These are phyloP conservation scores for Drosophila maculinotata DNA, from an alignment of 2,888 invertebrate species.

Conservation along the genomic window DNA sequence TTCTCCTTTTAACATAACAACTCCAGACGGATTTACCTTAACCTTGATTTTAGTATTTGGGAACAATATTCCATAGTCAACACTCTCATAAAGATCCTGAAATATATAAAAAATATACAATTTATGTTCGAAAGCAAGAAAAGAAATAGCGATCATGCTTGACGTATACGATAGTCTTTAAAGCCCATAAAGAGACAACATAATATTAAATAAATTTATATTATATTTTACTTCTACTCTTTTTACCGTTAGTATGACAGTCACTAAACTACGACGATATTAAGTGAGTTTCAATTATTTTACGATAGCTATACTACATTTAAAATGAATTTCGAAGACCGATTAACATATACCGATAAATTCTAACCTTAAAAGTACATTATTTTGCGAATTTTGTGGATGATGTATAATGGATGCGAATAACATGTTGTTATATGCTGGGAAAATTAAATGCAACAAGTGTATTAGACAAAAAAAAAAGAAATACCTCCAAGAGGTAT, in stretches of 20 bases:
- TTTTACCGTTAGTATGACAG: slow-evolving; percentile 3
- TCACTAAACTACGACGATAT: neutral
- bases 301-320: neutral
- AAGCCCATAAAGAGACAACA: no score
- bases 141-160: neutral
- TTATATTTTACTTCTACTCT: neutral
- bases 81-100: slow-evolving; percentile 95
- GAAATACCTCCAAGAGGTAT: no score
- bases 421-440: no score
- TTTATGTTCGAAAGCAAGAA: slow-evolving; percentile 1
- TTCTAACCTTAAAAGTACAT: no score
- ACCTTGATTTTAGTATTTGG: slow-evolving; percentile 96
- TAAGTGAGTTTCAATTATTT: neutral
- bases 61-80: slow-evolving; percentile 93
- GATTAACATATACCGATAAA: no score
- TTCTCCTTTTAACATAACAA: slow-evolving; percentile 93
- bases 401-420: no score
- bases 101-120: slow-evolving; percentile 70
- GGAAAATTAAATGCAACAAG: no score
- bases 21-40: slow-evolving; percentile 96
- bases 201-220: no score
- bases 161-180: neutral
- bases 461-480: no score
- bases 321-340: no score
- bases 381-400: no score